Evolutionary conservation across 2,797 vertebrate genomes (phyloP).

Genomic region (Neostethus bicornis): DNA sequence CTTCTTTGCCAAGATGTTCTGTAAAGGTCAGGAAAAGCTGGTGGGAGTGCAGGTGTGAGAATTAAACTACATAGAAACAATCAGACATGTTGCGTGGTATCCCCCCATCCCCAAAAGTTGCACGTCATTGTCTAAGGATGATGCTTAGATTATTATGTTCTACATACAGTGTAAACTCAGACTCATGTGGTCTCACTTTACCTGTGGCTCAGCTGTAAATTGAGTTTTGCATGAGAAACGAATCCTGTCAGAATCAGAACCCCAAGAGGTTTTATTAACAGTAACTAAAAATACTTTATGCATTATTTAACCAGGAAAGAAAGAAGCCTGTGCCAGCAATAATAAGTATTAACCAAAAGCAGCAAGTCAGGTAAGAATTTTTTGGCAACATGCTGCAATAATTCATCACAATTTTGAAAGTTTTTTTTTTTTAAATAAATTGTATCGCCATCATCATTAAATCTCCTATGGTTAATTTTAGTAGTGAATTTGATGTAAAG

Average conservation of each 20-base stretch:
- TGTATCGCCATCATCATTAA: too few species aligned
- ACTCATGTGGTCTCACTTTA: neutral
- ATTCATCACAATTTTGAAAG: too few species aligned
- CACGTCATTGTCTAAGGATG: neutral
- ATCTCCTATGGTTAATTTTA: too few species aligned
- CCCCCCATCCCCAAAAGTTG: too few species aligned
- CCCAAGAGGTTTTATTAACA: neutral
- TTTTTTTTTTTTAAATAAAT: too few species aligned
- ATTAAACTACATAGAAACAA: neutral
- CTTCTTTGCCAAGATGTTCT: neutral
- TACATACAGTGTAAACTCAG: neutral
- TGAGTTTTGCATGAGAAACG: neutral
- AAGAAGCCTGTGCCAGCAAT: neutral
- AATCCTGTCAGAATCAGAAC: neutral
- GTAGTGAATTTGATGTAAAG: too few species aligned
- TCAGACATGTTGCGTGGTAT: neutral
- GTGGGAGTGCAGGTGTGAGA: conserved; percentile 3
- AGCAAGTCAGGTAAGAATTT: neutral
- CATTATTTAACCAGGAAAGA: neutral
- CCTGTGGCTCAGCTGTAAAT: neutral
- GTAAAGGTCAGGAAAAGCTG: neutral
- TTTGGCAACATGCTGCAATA: neutral
- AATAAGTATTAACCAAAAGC: neutral
- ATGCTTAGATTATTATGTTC: neutral
- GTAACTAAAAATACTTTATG: neutral